Evolutionary conservation across 1,140 invertebrate species (phyloP).

Genomic region (Trichogramma pretiosum): DNA sequence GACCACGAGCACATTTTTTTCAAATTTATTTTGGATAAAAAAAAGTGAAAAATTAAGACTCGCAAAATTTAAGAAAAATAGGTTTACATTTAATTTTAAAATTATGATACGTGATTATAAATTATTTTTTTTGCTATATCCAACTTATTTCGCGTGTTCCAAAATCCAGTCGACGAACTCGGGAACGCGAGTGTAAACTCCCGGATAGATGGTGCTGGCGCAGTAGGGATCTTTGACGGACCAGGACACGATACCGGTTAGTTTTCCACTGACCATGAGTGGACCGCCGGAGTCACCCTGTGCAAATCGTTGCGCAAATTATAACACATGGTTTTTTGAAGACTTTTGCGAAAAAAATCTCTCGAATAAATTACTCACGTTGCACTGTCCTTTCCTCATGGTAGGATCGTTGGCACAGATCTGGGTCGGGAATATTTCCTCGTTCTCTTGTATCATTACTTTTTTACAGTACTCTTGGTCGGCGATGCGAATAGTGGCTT

Average conservation of each 20-base stretch:
- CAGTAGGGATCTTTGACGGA: constrained; percentile 11
- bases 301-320: too few relatives aligned
- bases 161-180: constrained; percentile 10
- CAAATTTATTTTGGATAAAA: too few relatives aligned
- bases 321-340: too few relatives aligned
- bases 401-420: constrained; percentile 12
- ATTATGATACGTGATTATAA: too few relatives aligned
- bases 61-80: too few relatives aligned
- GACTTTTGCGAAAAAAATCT: too few relatives aligned
- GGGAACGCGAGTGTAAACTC: constrained; percentile 3
- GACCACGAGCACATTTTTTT: too few relatives aligned
- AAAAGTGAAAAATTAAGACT: too few relatives aligned
- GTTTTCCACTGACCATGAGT: not conserved
- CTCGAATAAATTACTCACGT: not conserved
- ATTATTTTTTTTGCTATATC: not conserved
- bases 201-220: constrained; percentile 4
- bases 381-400: constrained; percentile 7
- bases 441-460: not conserved
- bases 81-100: too few relatives aligned
- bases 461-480: constrained; percentile 3
- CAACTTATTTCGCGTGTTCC: not conserved
- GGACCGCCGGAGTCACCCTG: constrained; percentile 13
- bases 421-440: not conserved
- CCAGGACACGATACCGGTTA: constrained; percentile 8
- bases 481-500: not conserved